Base-by-base conservation (phyloP, 2,797 vertebrate species). In the Gorsachius magnificus region DNA sequence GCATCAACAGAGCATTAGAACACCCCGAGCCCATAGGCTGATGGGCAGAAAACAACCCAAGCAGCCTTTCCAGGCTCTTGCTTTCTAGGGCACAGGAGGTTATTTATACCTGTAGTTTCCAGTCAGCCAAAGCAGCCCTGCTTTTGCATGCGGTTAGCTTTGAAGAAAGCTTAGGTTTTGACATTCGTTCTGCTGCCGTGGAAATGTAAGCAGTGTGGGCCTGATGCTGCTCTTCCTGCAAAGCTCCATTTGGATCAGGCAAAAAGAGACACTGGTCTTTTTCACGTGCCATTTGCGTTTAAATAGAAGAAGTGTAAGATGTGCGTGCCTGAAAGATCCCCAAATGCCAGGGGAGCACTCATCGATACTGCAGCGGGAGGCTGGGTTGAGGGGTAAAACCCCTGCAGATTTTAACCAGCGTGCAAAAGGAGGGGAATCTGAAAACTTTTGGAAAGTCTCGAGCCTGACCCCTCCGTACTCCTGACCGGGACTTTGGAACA, bases 1-100 rank as follows among this genome's bases (percentile, higher is more conserved):
- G 87, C 80, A 70, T 96, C 95, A 96, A 96, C 78, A 96, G 86
- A 95, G 75, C 83, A 83, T 96, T 95, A 88, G 66, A 96, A 72
- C 80, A 88, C 43, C 48, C 89, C 4, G 1, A 91, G 87, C 92
- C 96, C 94, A 92, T 69, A 96, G 96, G 87, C 91, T 85, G 88
- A 66, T 87, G 57, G 53, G 84, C 86, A 87, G 61, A 93, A 95
- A 95, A 93, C 91, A 88, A 63, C 68, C 31, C 83, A n/a, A 88
- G 74, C 82, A 89, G 83, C 68, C 75, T 92, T 90, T 51, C 64
- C 70, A 75, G 63, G 28, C 93, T 89, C 69, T 76, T 76, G 50
- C 68, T 91, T 96, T 90, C 53, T 56, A 25, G 71, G 77, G 63
- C 68, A 51, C 6, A 0, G 51, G 48, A 89, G 76, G 51, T 69